Evolutionary conservation across 2,888 invertebrate genomes (phyloP).

Genomic region (Agrochola lychnidis): DNA sequence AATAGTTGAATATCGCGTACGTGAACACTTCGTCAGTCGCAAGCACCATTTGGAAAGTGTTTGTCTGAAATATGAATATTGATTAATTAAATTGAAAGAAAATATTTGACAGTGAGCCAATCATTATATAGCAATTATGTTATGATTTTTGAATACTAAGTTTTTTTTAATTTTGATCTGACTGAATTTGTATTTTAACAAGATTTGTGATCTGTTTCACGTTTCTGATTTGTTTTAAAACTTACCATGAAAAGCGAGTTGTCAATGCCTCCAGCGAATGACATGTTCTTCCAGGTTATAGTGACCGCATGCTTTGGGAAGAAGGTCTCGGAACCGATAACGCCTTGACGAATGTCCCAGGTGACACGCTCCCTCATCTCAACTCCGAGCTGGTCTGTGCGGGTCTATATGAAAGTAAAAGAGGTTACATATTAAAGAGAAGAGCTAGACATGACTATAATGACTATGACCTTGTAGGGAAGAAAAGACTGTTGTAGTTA

Average conservation of each 20-base stretch:
- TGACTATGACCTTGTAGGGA: too few relatives aligned
- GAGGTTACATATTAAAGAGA: background rate
- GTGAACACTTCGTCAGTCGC: constrained; percentile 98
- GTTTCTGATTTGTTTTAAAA: background rate
- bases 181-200: too few relatives aligned
- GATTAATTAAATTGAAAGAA: background rate
- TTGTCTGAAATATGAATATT: constrained; percentile 91
- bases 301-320: constrained; percentile 97
- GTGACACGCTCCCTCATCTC: constrained; percentile 96
- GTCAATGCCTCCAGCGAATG: constrained; percentile 96
- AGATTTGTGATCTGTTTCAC: background rate
- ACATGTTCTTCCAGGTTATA: constrained; percentile 99
- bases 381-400: constrained; percentile 95
- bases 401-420: constrained; percentile 77
- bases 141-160: background rate
- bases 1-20: constrained; percentile 98
- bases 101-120: background rate
- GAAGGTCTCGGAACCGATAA: constrained; percentile 97
- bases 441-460: too few relatives aligned
- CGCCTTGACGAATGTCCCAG: constrained; percentile 97
- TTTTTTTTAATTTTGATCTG: too few relatives aligned
- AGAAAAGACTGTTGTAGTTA: background rate
- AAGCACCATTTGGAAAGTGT: constrained; percentile 98
- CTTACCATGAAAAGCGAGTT: constrained; percentile 93
- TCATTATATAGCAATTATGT: background rate